Percentiles rank a stretch among this genome's conserved stretches.
Conservation (phyloP, 2,888 invertebrate species). For the Itoplectis maculator region DNA sequence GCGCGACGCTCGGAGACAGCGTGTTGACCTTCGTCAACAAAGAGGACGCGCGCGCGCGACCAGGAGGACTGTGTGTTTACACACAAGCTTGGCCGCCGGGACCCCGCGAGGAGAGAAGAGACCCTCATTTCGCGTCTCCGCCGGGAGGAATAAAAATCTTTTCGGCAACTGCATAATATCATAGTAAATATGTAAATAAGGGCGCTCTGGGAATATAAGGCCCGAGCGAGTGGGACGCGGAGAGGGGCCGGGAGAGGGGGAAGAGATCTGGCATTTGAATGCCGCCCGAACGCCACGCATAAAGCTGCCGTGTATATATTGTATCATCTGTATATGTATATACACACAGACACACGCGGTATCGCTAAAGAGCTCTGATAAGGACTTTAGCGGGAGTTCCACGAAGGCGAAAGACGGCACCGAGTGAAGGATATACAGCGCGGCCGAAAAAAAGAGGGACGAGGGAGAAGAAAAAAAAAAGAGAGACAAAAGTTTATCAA, state of each 20-base stretch:
- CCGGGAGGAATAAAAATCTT: constrained; percentile 76
- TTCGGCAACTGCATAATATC: constrained; percentile 80
- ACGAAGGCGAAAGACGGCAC: constrained; percentile 35
- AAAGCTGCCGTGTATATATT: constrained; percentile 13
- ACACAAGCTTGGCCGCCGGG: not conserved
- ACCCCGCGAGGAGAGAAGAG: no score
- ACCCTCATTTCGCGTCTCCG: constrained; percentile 15
- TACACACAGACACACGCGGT: constrained; percentile 34
- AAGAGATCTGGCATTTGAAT: constrained; percentile 66
- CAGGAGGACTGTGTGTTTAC: constrained; percentile 6
- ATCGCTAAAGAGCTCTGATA: constrained; percentile 57
- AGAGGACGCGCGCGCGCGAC: not conserved
- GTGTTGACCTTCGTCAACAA: not conserved
- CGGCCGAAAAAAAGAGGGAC: constrained; percentile 2
- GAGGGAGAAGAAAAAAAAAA: not conserved
- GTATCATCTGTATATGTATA: constrained; percentile 1
- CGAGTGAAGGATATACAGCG: constrained; percentile 20
- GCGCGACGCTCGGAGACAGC: not conserved
- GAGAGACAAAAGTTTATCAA: constrained; percentile 34
- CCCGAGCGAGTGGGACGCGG: constrained; percentile 8
- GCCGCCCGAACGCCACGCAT: constrained; percentile 37
- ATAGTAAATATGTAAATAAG: constrained; percentile 82
- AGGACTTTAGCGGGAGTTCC: constrained; percentile 39
- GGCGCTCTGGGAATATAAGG: constrained; percentile 73
- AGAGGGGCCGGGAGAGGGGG: constrained; percentile 13